These are phyloP conservation scores for Styela clava DNA, from an alignment of 23 tunicate genomes.

Conservation along the genomic window DNA sequence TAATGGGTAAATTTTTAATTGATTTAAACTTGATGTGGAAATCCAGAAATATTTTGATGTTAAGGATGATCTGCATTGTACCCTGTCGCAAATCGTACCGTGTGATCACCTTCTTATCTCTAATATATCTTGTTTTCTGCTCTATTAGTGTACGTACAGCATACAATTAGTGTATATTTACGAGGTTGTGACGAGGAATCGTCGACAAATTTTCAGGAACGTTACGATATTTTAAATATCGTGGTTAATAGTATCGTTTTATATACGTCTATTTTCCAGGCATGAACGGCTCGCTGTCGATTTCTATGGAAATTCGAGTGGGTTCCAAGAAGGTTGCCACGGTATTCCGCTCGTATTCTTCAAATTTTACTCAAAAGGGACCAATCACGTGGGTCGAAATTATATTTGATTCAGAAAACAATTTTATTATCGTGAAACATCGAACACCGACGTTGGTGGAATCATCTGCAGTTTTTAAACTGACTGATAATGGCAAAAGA, in stretches of 20 bases:
- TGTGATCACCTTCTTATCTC: not conserved
- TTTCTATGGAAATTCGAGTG: conserved; percentile 7
- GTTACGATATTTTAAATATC: too few relatives aligned
- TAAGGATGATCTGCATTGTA: too few relatives aligned
- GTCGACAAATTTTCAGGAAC: not conserved
- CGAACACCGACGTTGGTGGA: not conserved
- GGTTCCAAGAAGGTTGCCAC: not conserved
- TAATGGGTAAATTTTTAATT: too few relatives aligned
- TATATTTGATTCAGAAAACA: not conserved
- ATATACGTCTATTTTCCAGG: not conserved
- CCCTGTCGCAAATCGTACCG: not conserved
- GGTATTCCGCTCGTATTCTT: not conserved
- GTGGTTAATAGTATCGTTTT: too few relatives aligned
- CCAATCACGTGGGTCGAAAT: not conserved
- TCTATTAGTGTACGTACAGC: too few relatives aligned
- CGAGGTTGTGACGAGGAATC: not conserved
- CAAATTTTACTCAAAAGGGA: not conserved
- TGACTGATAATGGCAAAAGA: not conserved
- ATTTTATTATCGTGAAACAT: not conserved
- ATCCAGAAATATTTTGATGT: too few relatives aligned
- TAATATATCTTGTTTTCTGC: too few relatives aligned
- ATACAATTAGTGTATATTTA: too few relatives aligned
- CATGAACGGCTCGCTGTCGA: not conserved
- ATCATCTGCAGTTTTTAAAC: not conserved
- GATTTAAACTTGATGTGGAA: too few relatives aligned